Conservation (phyloP, 2,888 invertebrate species). For the Cephus pulcher region DNA sequence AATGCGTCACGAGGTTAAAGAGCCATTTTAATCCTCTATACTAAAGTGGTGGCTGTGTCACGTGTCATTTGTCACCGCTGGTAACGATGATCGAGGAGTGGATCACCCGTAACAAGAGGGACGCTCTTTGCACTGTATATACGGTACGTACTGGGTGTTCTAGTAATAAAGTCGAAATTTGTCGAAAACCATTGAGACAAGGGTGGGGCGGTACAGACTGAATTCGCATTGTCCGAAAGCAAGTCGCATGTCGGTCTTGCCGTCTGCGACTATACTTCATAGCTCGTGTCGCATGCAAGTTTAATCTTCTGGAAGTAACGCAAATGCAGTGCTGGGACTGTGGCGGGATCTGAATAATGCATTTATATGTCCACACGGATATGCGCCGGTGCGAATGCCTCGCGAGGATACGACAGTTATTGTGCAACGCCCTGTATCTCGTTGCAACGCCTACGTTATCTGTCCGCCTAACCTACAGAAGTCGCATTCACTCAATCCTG, state of each 20-base stretch:
- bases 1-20: neutral
- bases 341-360: slow-evolving; percentile 48
- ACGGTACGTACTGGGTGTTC: neutral
- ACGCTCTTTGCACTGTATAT: neutral
- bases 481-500: neutral
- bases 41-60: neutral
- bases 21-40: neutral
- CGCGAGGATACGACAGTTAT: slow-evolving; percentile 36
- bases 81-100: neutral
- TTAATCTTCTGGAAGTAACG: slow-evolving; percentile 65
- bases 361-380: slow-evolving; percentile 49
- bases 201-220: neutral
- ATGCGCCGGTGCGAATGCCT: slow-evolving; percentile 39
- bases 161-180: slow-evolving; percentile 50
- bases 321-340: slow-evolving; percentile 46
- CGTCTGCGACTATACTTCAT: slow-evolving; percentile 57
- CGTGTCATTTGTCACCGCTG: neutral
- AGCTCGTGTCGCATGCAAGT: slow-evolving; percentile 55
- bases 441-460: neutral
- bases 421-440: neutral
- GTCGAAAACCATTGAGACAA: slow-evolving; percentile 25
- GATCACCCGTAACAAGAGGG: neutral
- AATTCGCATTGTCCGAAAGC: slow-evolving; percentile 50
- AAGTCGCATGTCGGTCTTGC: slow-evolving; percentile 56
- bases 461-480: neutral